Conservation (phyloP, 2,113 vertebrate genomes). For the Albula glossodonta region DNA sequence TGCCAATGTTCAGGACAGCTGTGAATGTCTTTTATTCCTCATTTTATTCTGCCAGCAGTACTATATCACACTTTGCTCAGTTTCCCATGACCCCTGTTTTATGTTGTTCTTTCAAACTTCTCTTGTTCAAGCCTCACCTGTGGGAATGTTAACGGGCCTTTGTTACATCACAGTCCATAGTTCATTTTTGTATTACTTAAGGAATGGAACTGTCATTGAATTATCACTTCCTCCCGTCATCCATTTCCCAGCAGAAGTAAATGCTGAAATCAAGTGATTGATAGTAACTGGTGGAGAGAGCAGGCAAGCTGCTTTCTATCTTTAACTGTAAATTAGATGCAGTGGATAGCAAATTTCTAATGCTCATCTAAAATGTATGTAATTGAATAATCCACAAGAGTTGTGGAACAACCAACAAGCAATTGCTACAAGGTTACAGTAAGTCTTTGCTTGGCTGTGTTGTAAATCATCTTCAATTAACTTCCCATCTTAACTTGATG, state of each 20-base stretch:
- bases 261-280: background rate
- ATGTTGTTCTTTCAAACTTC: background rate
- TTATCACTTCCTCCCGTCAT: background rate
- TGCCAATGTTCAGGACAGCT: constrained; percentile 1
- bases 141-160: background rate
- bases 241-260: background rate
- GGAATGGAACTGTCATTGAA: background rate
- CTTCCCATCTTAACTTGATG: background rate
- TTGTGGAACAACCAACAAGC: too few species aligned
- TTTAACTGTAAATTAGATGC: background rate
- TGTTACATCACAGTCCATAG: too few species aligned
- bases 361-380: too few species aligned
- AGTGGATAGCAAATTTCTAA: too few species aligned
- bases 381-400: too few species aligned
- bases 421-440: too few species aligned
- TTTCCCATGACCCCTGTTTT: background rate
- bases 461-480: background rate
- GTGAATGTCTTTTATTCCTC: constrained; percentile 14
- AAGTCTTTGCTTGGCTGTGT: background rate
- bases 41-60: background rate
- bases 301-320: background rate
- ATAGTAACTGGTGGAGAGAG: background rate
- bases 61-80: background rate
- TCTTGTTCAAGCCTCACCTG: background rate
- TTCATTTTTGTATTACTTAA: background rate